Base-by-base conservation (phyloP, 2,888 invertebrate genomes). In the Halictus ligatus region DNA sequence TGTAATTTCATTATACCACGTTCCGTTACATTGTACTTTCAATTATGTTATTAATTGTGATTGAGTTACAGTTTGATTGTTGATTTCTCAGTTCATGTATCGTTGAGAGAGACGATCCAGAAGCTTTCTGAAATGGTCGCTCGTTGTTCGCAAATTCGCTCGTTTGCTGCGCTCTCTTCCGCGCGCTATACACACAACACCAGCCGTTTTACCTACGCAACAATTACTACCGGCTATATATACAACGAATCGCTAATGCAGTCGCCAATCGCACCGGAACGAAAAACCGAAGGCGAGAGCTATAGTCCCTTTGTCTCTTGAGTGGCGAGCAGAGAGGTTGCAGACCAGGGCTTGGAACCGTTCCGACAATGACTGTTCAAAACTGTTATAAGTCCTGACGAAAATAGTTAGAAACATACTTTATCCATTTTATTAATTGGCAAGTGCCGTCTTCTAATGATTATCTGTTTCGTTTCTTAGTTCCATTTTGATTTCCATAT, bases 161-260 rank as follows among this genome's bases (percentile, higher is more conserved):
- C 29, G 1, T 29, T 35, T 29, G 18, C 48, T 73, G 29, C 29
- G 48, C 35, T 73, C 48, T 48, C 73, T 48, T 73, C 35, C 25
- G 21, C 35, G 18, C 73, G 10, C 69, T 48, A 48, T 74, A 74
- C 80, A 85, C 83, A 83, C 84, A 88, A 94, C 94, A 94, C 91
- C 92, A 92, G 94, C 92, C 93, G 93, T 92, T 67, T 79, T 92
- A 92, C 87, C 94, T 95, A 94, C 91, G 91, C 94, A 95, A 95
- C 94, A 93, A 91, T 94, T 81, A 93, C 93, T 94, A 94, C 84
- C 79, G 69, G 76, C 89, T 94, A 94, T 94, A 94, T 95, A 88
- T 94, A 95, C 94, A 95, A 85, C 73, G 85, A 93, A 92, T 93
- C 92, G 88, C 92, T 94, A 93, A 92, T 87, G 89, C 87, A 83